Conservation (phyloP, 2,888 invertebrate genomes). For the Iselma pallidipennis region DNA sequence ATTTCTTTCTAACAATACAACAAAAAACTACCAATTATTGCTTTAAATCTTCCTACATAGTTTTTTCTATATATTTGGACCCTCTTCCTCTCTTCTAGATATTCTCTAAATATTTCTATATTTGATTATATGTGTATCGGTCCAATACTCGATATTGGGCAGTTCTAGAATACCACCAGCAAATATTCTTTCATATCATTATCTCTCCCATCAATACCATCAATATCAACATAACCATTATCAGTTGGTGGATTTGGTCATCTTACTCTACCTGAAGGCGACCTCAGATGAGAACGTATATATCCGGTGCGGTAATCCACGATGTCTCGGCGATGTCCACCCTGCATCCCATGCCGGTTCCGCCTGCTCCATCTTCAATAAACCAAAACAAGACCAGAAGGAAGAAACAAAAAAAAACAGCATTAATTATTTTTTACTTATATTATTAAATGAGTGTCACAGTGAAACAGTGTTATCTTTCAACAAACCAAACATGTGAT, state of each 20-base stretch:
- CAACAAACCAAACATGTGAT: too few relatives aligned
- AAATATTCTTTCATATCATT: neutral
- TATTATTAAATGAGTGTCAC: too few relatives aligned
- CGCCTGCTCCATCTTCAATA: slow-evolving; percentile 89
- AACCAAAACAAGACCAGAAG: slow-evolving; percentile 29
- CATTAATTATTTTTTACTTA: too few relatives aligned
- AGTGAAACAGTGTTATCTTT: too few relatives aligned
- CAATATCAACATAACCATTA: neutral
- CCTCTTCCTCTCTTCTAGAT: neutral
- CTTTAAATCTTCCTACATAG: too few relatives aligned
- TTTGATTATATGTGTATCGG: too few relatives aligned
- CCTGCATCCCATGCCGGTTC: slow-evolving; percentile 62
- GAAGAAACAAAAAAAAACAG: slow-evolving; percentile 5
- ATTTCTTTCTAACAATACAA: too few relatives aligned
- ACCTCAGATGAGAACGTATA: slow-evolving; percentile 89
- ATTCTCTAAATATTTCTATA: neutral
- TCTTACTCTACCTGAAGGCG: slow-evolving; percentile 91
- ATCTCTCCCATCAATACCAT: neutral
- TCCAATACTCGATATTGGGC: neutral
- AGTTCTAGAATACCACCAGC: neutral
- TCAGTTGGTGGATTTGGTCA: slow-evolving; percentile 68
- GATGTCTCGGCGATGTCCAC: slow-evolving; percentile 64
- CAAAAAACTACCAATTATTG: too few relatives aligned
- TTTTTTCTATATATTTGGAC: too few relatives aligned
- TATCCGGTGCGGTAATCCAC: slow-evolving; percentile 85